Percentiles rank a stretch among this genome's conserved stretches.
Evolutionary conservation across 2,888 invertebrate genomes (phyloP).

Genomic region (Torymus texanus): DNA sequence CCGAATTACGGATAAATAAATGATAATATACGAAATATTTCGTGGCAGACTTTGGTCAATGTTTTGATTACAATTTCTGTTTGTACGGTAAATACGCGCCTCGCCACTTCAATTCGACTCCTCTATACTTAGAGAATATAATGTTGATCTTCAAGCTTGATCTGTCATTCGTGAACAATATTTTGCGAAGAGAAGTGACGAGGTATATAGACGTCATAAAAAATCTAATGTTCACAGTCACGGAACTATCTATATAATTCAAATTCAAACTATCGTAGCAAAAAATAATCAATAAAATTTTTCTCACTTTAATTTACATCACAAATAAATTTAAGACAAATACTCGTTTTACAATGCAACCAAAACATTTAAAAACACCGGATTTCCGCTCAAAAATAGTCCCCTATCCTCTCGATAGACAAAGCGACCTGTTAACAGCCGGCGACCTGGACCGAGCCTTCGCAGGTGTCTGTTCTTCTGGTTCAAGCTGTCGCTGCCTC

Average conservation of each 20-base stretch:
- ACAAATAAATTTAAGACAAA: no score
- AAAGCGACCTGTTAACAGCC: conserved; percentile 42
- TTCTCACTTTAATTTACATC: no score
- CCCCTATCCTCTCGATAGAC: background rate
- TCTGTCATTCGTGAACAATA: background rate
- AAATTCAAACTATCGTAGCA: no score
- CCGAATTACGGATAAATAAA: background rate
- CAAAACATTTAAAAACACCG: no score
- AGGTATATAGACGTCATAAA: background rate
- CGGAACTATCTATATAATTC: no score
- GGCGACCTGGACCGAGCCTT: conserved; percentile 39
- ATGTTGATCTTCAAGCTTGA: conserved; percentile 4
- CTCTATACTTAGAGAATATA: conserved; percentile 17
- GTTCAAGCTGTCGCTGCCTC: conserved; percentile 12
- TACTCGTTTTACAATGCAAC: no score
- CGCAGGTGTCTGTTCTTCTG: conserved; percentile 10
- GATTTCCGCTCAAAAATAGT: background rate
- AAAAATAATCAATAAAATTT: no score
- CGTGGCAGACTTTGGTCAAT: background rate
- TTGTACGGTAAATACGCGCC: conserved; percentile 13
- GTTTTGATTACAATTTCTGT: conserved; percentile 19
- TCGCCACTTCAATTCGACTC: background rate
- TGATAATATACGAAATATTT: no score
- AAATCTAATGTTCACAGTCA: background rate
- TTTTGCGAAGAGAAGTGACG: background rate